These are phyloP conservation scores for Leucoraja ocellata DNA, from an alignment of 2,797 vertebrate genomes.

Conservation along the genomic window DNA sequence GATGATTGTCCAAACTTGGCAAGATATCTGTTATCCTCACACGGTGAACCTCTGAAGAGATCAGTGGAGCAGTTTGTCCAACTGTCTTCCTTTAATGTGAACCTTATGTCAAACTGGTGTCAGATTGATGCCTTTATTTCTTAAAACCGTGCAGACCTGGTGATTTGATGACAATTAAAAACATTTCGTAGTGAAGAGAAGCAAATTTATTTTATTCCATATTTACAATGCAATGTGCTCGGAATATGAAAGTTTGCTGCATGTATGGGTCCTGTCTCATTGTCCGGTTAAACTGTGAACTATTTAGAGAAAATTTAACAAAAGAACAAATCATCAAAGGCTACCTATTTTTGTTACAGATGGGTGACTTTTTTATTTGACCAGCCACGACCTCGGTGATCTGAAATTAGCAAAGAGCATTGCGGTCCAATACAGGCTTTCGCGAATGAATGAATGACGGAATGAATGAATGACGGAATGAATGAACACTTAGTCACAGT, in stretches of 20 bases:
- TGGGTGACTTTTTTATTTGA: not conserved
- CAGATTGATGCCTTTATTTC: not conserved
- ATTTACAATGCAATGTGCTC: not conserved
- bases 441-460: no score
- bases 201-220: not conserved
- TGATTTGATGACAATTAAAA: not conserved
- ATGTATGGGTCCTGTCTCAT: not conserved
- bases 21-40: not conserved
- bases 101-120: not conserved
- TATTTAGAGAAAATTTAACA: not conserved
- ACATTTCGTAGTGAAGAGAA: not conserved
- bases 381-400: not conserved
- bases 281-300: not conserved
- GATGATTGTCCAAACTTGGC: not conserved
- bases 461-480: no score
- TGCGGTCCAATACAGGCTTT: not conserved
- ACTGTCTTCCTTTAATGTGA: not conserved
- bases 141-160: not conserved
- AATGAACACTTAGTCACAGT: no score
- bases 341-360: not conserved
- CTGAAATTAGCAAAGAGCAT: not conserved
- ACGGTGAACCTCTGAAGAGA: not conserved
- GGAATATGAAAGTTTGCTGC: no score
- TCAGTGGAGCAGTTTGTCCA: not conserved
- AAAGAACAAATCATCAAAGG: not conserved